These are phyloP conservation scores for Zaprionus vittiger DNA, from an alignment of 1,140 invertebrate genomes.

Conservation along the genomic window DNA sequence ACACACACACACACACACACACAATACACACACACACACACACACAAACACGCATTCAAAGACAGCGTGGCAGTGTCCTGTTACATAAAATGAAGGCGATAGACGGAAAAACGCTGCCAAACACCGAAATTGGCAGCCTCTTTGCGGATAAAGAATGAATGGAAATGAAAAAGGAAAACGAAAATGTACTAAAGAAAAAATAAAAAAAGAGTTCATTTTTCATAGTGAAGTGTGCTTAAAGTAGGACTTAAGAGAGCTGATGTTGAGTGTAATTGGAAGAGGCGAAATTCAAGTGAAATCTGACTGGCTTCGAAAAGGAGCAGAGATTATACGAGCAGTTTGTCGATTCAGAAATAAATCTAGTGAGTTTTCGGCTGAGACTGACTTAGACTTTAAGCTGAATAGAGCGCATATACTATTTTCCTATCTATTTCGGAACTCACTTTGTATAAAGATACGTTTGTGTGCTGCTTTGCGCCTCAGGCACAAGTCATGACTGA, in stretches of 20 bases:
- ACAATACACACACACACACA: conserved; percentile 23
- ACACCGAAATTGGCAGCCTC: conserved; percentile 30
- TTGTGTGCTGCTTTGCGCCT: not conserved
- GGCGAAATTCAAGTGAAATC: not conserved
- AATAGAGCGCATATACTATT: too few species aligned
- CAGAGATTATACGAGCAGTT: not conserved
- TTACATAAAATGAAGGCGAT: conserved; percentile 43
- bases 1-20: conserved; percentile 9
- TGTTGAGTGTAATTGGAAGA: not conserved
- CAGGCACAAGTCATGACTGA: not conserved
- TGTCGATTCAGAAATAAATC: too few species aligned
- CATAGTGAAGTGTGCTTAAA: not conserved
- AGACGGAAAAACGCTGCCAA: conserved; percentile 15
- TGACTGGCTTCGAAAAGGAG: not conserved
- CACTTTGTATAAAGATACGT: not conserved
- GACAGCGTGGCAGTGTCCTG: conserved; percentile 17
- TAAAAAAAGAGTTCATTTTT: conserved; percentile 1
- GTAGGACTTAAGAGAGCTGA: not conserved
- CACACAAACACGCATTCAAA: not conserved
- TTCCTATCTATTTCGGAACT: not conserved
- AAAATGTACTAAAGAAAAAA: not conserved
- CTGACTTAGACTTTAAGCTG: not conserved
- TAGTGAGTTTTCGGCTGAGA: too few species aligned
- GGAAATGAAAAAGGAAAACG: not conserved
- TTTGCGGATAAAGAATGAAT: not conserved